A percentile compares a stretch with the other conserved stretches of the same genome.
Evolutionary conservation across 2,113 vertebrate species (phyloP).

Genomic region (Dicerorhinus sumatrensis): DNA sequence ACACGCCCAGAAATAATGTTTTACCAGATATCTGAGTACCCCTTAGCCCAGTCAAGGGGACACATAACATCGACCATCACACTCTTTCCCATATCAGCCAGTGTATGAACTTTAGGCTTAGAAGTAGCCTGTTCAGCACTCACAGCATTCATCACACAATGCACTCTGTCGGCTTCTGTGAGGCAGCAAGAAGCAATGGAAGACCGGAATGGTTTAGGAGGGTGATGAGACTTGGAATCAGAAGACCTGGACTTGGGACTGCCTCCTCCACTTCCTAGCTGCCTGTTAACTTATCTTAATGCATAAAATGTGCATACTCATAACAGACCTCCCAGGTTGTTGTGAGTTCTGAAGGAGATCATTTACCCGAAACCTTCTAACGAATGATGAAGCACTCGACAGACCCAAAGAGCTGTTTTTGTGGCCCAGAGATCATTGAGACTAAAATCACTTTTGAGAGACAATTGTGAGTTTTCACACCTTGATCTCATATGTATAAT

Average conservation of each 20-base stretch:
- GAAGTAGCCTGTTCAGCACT: neutral
- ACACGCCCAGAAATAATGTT: neutral
- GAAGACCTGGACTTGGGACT: neutral
- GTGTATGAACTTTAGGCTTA: neutral
- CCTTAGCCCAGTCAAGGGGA: neutral
- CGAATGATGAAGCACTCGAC: neutral
- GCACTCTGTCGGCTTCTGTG: neutral
- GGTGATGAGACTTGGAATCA: neutral
- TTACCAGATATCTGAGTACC: neutral
- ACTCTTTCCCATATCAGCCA: neutral
- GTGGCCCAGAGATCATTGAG: neutral
- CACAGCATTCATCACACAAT: neutral
- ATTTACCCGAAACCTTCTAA: neutral
- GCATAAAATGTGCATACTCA: neutral
- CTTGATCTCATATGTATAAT: conserved; percentile 25
- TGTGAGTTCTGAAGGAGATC: neutral
- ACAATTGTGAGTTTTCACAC: conserved; percentile 1
- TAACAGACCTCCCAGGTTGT: neutral
- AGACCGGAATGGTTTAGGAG: neutral
- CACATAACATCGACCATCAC: neutral
- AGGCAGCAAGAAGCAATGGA: neutral
- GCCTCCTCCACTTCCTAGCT: neutral
- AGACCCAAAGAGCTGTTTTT: neutral
- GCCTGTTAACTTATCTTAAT: neutral
- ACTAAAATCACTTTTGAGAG: neutral